phyloP scores from a whole-genome alignment of 1,140 invertebrate species.

The Micrasema longulum region DNA sequence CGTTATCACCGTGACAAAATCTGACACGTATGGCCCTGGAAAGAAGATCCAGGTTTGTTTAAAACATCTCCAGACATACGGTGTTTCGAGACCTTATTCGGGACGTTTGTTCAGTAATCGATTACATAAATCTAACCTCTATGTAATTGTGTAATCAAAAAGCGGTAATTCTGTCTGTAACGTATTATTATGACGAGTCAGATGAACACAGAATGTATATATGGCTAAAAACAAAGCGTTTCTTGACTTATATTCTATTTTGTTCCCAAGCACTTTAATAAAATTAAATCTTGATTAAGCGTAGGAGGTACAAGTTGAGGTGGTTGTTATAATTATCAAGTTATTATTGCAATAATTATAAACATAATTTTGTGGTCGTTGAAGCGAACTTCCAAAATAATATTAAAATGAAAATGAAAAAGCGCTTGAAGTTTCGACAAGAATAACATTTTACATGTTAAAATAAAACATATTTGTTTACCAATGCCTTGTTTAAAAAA shows the following conservation, averaged over 20 bases:
- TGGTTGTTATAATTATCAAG: neutral
- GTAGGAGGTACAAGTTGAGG: neutral
- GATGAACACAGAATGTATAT: neutral
- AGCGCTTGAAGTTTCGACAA: too few relatives aligned
- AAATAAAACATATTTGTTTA: too few relatives aligned
- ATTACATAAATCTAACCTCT: conserved; percentile 29
- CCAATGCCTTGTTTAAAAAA: too few relatives aligned
- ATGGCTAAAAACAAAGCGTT: neutral
- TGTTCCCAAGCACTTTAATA: neutral
- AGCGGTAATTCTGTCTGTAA: conserved; percentile 6
- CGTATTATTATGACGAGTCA: conserved; percentile 14
- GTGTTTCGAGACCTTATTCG: conserved; percentile 1
- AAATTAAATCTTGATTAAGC: neutral
- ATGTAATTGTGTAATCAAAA: conserved; percentile 34
- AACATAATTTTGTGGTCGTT: too few relatives aligned
- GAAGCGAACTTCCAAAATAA: too few relatives aligned
- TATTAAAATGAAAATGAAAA: too few relatives aligned
- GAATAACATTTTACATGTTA: too few relatives aligned
- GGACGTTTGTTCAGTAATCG: conserved; percentile 22
- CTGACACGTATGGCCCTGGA: conserved; percentile 5
- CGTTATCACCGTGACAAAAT: neutral
- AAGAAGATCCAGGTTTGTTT: conserved; percentile 17
- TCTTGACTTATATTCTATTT: neutral
- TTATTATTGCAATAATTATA: neutral
- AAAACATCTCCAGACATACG: conserved; percentile 11